Evolutionary conservation across 2,888 invertebrate genomes (phyloP), one percentile per base, ranked within the genome.

Genomic region (Brachypalpus laphriformis): DNA sequence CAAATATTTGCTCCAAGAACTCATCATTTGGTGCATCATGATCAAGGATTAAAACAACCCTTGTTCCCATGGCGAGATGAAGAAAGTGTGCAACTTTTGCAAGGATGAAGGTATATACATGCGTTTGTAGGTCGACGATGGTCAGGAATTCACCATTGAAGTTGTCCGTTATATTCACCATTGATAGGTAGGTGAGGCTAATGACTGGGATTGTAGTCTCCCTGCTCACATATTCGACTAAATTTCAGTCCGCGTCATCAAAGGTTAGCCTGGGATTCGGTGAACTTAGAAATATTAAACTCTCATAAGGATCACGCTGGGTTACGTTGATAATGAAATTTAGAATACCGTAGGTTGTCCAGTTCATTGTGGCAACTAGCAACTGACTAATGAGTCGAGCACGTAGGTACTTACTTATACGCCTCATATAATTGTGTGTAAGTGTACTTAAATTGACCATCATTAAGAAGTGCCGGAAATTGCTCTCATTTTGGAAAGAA

Each of bases 121-220:
- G 4, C 1, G 18, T 16, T n/a, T 61, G 16, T 0, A 74, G 54
- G 11, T 76, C 49, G 2, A 66, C 75, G 11, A 76, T 42, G 9
- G 31, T 20, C 2, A 75, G 8, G 2, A 76, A 2, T 0, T 66
- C 49, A 0, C 9, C 14, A n/a, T 51, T 20, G 11, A 57, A 66
- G n/a, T 66, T 47, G 7, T 47, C 14, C 11, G 18, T 14, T 3
- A 66, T n/a, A 0, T 25, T 47, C 5, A 47, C 11, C 5, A 47
- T 14, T 1, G 57, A n/a, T 1, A 8, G 3, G 7, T 34, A 49
- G 6, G 49, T 59, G 4, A 59, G 49, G 11, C 57, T 75, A 8
- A 66, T 49, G 2, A 75, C 7, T 0, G 65, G 65, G 1, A 75
- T 6, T 7, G 5, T 18, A 3, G 66, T 66, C 7, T 45, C 22